These are phyloP conservation scores for Orius laevigatus DNA, from an alignment of 1,140 invertebrate genomes.

Conservation along the genomic window DNA sequence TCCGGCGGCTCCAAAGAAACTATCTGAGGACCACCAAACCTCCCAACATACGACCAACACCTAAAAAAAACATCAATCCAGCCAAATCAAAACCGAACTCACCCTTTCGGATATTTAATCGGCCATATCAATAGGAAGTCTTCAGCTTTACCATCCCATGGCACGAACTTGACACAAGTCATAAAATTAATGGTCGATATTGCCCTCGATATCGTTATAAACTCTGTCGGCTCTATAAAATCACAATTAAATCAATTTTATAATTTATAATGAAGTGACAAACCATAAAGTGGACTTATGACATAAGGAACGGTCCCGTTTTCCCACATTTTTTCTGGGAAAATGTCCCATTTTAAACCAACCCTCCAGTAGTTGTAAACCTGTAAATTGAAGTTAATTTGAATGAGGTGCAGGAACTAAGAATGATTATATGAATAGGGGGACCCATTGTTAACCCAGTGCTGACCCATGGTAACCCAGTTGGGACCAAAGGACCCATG, in stretches of 20 bases:
- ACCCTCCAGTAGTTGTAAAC: conserved; percentile 36
- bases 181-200: conserved; percentile 40
- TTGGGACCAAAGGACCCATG: no score
- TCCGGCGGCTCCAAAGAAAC: conserved; percentile 46
- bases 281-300: conserved; percentile 42
- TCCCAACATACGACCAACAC: conserved; percentile 51
- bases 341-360: conserved; percentile 43
- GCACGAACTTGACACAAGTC: conserved; percentile 42
- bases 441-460: no score
- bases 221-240: conserved; percentile 33
- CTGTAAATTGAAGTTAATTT: conserved; percentile 18
- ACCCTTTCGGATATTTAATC: conserved; percentile 40
- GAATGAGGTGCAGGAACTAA: no score
- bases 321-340: conserved; percentile 43
- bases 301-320: conserved; percentile 40
- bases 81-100: conserved; percentile 11
- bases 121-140: conserved; percentile 49
- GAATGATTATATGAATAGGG: no score
- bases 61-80: conserved; percentile 16
- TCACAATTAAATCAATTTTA: neutral
- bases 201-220: conserved; percentile 38
- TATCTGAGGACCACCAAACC: conserved; percentile 44
- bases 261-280: conserved; percentile 16
- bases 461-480: no score
- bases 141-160: conserved; percentile 39